phyloP scores from a whole-genome alignment of 2,113 vertebrate genomes.

The Rattus norvegicus region GRCr8 NC_086039.1:32851501-32852000 shows the following conservation, averaged over 20 bases:
- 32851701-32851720: not conserved
- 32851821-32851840: not conserved
- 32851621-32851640: not conserved
- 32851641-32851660: not conserved
- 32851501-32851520: not conserved
- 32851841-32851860: not conserved
- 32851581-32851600: not conserved
- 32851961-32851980: not conserved
- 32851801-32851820: not conserved
- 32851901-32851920: not conserved
- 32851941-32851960: not conserved
- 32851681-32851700: not conserved
- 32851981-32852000: not conserved
- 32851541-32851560: not conserved
- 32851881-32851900: too few relatives aligned
- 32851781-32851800: not conserved
- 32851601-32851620: slow-evolving; percentile 2
- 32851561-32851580: not conserved
- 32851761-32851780: not conserved
- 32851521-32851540: not conserved
- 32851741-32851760: not conserved
- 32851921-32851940: slow-evolving; percentile 9
- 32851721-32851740: not conserved
- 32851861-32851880: not conserved
- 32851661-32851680: not conserved